Base-by-base conservation (phyloP, 2,888 invertebrate species). In the Parthenolecanium corni region DNA sequence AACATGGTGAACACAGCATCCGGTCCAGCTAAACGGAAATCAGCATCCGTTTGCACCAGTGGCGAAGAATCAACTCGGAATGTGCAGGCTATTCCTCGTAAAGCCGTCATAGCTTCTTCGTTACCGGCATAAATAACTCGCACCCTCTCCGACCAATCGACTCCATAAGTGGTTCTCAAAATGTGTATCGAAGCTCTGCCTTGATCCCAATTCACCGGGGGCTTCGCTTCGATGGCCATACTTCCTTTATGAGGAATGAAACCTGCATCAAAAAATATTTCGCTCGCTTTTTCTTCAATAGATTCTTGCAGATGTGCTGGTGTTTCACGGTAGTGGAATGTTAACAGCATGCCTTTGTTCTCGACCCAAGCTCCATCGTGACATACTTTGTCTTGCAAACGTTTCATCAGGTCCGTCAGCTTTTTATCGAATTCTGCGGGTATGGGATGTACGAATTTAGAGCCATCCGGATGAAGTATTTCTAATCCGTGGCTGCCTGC, bases 401-500 rank as follows among this genome's bases (percentile, higher is more conserved):
- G 68, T 49, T 71, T 68, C 65, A 72, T 68, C 6, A 75, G 68
- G 20, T 68, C 70, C 52, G 70, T 67, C 21, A 74, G 68, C 64
- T 73, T 72, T 14, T 71, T 71, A 52, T 73, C 73, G 64, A 73
- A 73, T 44, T 74, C 74, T 44, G 69, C 69, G n/a, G 74, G 74
- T 38, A 75, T 71, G 9, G 75, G 75, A 65, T 75, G 74, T 40
- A 73, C 69, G 68, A 74, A 75, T 58, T 71, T 71, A 3, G 72
- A 72, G n/a, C 75, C 75, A 68, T 76, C 75, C 11, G 74, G 74
- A 64, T 74, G 74, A 20, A 72, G 67, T 49, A 76, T 75, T 68
- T 76, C 74, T 52, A 76, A 69, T 16, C 76, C 76, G 67, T 76
- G 74, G 58, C 72, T 73, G 25, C 75, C 76, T 20, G 75, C 75